Evolutionary conservation across 1,140 invertebrate species (phyloP), one percentile per base, ranked within the genome.

Genomic region (Coelopa frigida): DNA sequence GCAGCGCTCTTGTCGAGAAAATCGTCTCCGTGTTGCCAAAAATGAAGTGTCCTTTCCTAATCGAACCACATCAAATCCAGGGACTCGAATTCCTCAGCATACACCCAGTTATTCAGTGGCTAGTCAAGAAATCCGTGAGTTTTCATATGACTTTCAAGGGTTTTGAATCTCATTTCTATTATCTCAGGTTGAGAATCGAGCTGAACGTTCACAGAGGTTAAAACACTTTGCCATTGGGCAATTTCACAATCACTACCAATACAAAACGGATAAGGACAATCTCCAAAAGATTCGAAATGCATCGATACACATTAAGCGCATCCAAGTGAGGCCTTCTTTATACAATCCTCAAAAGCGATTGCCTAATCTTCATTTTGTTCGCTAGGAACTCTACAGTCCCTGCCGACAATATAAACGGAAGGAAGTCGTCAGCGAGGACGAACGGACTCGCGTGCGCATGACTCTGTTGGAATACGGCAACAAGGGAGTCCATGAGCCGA

Each of bases 51-150:
- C 94, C 94, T 24, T 82, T 90, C 70, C 77, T 78, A 38, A 82
- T 98, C 60, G 94, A 98, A 69, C 94, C 94, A 22, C 94, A 98
- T 83, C 94, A 98, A 75, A 96, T 98, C 49, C 94, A 97, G 74
- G 94, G 94, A 20, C 74, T 96, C 39, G 94, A 98, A 72, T 94
- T 88, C 63, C 90, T 95, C 36, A 90, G 95, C 64, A 94, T 98
- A 50, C 94, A 85, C 70, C 93, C 93, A 39, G 85, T 97, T 22
- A 82, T 97, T 48, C 87, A 94, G 78, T 98, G 94, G 94, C 72
- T 98, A 10, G 90, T 97, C 0, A 94, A 94, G 72, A 83, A 83
- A 54, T 94, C 92, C 5, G 85, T 94, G 72, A 87, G 93, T 72
- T 89, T 81, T 38, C 71, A 88, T 5, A 17, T 10, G 6, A 3